Base-by-base conservation (phyloP, 1,140 invertebrate genomes). In the Cheumatopsyche charites region DNA sequence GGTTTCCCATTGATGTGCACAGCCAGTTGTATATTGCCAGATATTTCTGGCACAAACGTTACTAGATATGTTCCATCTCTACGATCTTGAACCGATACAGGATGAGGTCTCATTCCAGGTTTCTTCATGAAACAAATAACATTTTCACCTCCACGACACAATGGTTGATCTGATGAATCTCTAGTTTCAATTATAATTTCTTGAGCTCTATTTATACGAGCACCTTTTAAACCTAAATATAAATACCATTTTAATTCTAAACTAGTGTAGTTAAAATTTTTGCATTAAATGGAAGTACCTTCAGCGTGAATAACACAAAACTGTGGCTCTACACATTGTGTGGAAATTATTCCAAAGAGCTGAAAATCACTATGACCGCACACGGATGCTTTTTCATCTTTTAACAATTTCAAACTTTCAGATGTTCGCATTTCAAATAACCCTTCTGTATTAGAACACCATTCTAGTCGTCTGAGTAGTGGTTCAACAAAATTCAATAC, bases 401-500 rank as follows among this genome's bases (percentile, higher is more conserved):
- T 78, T 5, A 86, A 71, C 73, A 86, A 85, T 63, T 86, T 81
- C 62, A 86, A 73, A 36, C 82, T 81, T 71, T 84, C 84, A 1
- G 82, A 81, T n/a, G 83, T 80, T 58, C 75, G 84, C 1, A 82
- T 77, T 73, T 85, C 84, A 3, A 80, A 75, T 4, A 80, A 77
- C 9, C 80, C 73, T 72, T 85, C 84, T 49, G 86, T 82, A 74
- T 87, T 85, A 29, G 84, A 84, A 68, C 87, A 86, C 62, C 79
- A 81, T 77, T 90, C 88, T 52, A 92, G 82, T 68, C 90, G 85
- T 17, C 85, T 87, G 0, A 91, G 77, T 5, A 92, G 84, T 1
- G 87, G 85, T 21, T 83, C 85, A 67, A 87, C 85, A 71, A 91
- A 85, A 23, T 86, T 89, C 0, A 92, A 79, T 45, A 92, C 82